Percentiles rank a stretch among this genome's conserved stretches.
Evolutionary conservation across 1,140 invertebrate species (phyloP).

Genomic region (Drosophila leontia): DNA sequence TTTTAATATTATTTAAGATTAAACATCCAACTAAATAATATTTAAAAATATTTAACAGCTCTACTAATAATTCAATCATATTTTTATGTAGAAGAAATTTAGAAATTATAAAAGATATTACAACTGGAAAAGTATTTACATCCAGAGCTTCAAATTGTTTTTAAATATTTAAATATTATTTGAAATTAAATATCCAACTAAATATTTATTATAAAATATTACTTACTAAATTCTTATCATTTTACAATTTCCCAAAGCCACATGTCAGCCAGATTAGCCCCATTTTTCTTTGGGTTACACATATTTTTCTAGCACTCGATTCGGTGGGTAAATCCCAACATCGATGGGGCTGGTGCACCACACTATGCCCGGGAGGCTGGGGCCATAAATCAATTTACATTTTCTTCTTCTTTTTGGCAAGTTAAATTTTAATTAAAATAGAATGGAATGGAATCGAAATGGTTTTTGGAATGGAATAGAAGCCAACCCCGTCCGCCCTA

Average conservation of each 20-base stretch:
- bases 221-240: too few species aligned
- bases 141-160: background rate
- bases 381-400: slow-evolving; percentile 70
- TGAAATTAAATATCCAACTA: too few species aligned
- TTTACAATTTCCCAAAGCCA: background rate
- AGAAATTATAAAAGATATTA: too few species aligned
- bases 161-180: background rate
- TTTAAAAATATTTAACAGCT: too few species aligned
- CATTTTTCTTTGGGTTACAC: slow-evolving; percentile 10
- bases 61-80: too few species aligned
- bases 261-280: slow-evolving; percentile 44
- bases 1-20: too few species aligned
- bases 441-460: slow-evolving; percentile 50
- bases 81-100: background rate
- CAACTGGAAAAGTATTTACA: background rate
- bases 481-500: slow-evolving; percentile 3
- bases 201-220: too few species aligned
- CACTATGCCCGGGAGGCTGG: background rate
- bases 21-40: too few species aligned
- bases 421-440: slow-evolving; percentile 79
- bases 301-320: slow-evolving; percentile 57
- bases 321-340: slow-evolving; percentile 41
- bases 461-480: slow-evolving; percentile 13
- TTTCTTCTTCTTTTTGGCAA: slow-evolving; percentile 60
- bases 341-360: slow-evolving; percentile 47